Evolutionary conservation across 2,888 invertebrate species (phyloP).

Genomic region (Cancer borealis): DNA sequence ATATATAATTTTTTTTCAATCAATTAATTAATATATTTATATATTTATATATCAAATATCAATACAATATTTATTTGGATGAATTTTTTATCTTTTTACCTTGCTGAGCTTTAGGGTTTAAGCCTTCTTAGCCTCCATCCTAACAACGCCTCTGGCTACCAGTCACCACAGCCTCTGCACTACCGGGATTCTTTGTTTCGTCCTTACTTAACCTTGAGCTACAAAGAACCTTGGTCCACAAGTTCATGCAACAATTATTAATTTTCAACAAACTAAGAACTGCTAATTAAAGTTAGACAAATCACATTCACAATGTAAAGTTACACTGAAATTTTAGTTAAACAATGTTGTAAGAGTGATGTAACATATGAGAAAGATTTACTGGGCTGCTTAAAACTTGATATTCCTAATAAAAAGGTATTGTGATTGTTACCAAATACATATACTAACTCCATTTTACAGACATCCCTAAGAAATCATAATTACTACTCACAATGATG

Average conservation of each 20-base stretch:
- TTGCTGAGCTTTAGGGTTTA: no score
- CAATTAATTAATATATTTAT: no score
- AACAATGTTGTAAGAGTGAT: neutral
- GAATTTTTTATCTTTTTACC: no score
- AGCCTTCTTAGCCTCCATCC: no score
- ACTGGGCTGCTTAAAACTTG: neutral
- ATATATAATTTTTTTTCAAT: no score
- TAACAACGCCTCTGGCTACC: no score
- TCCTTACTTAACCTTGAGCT: neutral
- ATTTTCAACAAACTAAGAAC: neutral
- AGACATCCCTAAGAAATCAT: neutral
- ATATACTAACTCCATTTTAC: neutral
- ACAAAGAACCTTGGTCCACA: conserved; percentile 18
- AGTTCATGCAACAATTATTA: conserved; percentile 15
- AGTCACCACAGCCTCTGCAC: neutral
- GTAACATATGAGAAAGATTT: neutral
- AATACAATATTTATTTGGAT: no score
- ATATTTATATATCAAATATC: no score
- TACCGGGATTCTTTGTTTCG: neutral
- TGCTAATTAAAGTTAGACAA: conserved; percentile 12
- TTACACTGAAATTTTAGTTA: neutral
- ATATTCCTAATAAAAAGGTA: neutral
- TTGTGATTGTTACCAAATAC: neutral
- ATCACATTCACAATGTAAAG: neutral
- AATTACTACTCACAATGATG: neutral